phyloP scores from a whole-genome alignment of 2,797 vertebrate species.

The Momotus momota region DNA sequence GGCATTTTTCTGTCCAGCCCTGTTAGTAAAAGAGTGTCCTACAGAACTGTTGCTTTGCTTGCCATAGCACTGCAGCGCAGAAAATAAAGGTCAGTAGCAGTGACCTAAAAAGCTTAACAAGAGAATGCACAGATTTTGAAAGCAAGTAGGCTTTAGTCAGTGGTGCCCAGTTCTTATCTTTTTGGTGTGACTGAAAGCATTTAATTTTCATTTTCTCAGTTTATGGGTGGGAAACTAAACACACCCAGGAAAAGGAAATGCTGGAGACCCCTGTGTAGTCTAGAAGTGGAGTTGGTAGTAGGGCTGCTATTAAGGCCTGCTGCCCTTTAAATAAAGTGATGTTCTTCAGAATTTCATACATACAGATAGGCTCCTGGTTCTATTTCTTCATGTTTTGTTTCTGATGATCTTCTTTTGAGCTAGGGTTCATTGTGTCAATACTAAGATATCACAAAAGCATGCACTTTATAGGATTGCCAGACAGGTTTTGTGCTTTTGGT shows the following conservation, averaged over 20 bases:
- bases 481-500: not conserved
- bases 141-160: not conserved
- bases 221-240: not conserved
- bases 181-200: not conserved
- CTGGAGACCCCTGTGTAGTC: not conserved
- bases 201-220: not conserved
- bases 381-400: not conserved
- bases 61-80: not conserved
- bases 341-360: not conserved
- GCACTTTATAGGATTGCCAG: not conserved
- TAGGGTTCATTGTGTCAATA: not conserved
- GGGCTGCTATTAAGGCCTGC: not conserved
- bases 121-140: not conserved
- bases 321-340: not conserved
- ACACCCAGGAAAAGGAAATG: not conserved
- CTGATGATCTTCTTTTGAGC: not conserved
- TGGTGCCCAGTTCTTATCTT: not conserved
- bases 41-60: slow-evolving; percentile 6
- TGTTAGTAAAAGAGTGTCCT: not conserved
- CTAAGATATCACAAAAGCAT: not conserved
- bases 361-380: not conserved
- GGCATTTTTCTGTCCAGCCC: slow-evolving; percentile 40
- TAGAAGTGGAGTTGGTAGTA: not conserved
- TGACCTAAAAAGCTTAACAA: not conserved
- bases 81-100: not conserved